phyloP scores from a whole-genome alignment of 2,113 vertebrate genomes.

The Synodontis membranacea region DNA sequence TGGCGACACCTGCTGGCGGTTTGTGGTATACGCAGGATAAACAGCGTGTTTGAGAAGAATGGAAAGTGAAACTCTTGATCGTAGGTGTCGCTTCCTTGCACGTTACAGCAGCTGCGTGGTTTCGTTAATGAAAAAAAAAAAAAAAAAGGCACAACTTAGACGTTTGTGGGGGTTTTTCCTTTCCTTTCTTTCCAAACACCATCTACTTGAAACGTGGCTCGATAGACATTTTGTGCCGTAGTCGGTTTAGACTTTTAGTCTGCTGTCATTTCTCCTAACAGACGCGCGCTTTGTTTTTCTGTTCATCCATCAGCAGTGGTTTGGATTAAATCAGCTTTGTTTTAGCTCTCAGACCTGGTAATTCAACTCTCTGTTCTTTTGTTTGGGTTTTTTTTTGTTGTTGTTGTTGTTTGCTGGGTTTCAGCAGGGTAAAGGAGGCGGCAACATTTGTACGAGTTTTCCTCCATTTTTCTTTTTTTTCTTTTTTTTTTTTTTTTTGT shows the following conservation, averaged over 20 bases:
- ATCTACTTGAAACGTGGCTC: not conserved
- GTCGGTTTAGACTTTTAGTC: not conserved
- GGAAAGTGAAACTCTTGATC: constrained; percentile 74
- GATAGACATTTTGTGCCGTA: not conserved
- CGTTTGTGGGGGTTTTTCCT: not conserved
- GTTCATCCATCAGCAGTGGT: not conserved
- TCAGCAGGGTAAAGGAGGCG: not conserved
- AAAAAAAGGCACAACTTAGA: not conserved
- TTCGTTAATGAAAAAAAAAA: not conserved
- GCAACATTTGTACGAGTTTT: not conserved
- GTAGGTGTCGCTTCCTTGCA: not conserved
- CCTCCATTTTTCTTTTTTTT: not conserved
- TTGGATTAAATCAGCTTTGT: not conserved
- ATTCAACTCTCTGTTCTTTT: not conserved
- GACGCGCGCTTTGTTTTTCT: not conserved
- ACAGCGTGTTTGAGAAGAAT: constrained; percentile 44
- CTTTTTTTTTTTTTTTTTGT: not conserved
- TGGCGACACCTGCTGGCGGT: constrained; percentile 16
- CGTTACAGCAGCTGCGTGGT: not conserved
- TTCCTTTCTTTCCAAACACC: not conserved
- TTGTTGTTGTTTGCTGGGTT: not conserved
- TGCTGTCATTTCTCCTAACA: not conserved
- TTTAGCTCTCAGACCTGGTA: not conserved
- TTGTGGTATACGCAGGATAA: not conserved
- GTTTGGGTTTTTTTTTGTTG: not conserved